A percentile compares a stretch with the other conserved stretches of the same genome.
Conservation (phyloP, 2,113 vertebrate species). For the Eulemur rufifrons region DNA sequence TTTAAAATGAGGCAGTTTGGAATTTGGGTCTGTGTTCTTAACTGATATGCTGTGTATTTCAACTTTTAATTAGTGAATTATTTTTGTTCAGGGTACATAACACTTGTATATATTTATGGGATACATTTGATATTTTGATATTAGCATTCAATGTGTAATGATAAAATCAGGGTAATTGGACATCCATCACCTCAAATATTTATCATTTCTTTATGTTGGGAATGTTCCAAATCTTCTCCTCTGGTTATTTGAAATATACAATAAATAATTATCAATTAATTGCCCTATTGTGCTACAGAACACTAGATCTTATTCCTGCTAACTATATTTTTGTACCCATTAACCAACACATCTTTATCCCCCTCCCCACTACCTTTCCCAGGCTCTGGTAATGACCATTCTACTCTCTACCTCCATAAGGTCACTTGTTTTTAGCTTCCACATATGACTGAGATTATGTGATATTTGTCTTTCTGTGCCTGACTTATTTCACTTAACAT, state of each 20-base stretch:
- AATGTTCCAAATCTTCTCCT: neutral
- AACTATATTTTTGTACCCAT: neutral
- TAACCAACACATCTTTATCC: neutral
- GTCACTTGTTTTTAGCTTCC: neutral
- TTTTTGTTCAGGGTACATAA: neutral
- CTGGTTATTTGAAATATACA: neutral
- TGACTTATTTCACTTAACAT: neutral
- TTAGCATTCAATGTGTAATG: neutral
- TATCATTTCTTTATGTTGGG: neutral
- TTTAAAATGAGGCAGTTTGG: slow-evolving; percentile 25
- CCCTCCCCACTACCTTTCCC: neutral
- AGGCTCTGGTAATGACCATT: neutral
- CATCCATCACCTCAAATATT: neutral
- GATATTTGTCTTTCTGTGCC: neutral
- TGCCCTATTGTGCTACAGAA: neutral
- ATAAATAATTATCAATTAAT: neutral
- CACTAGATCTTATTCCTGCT: neutral
- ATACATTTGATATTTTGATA: neutral
- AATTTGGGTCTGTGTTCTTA: slow-evolving; percentile 21
- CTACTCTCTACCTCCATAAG: neutral
- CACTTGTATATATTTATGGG: neutral
- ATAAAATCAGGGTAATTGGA: neutral
- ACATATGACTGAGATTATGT: neutral
- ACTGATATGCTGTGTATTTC: neutral
- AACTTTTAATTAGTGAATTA: neutral